Conservation (phyloP, 2,888 invertebrate species). For the Sinohyriopsis cumingii region DNA sequence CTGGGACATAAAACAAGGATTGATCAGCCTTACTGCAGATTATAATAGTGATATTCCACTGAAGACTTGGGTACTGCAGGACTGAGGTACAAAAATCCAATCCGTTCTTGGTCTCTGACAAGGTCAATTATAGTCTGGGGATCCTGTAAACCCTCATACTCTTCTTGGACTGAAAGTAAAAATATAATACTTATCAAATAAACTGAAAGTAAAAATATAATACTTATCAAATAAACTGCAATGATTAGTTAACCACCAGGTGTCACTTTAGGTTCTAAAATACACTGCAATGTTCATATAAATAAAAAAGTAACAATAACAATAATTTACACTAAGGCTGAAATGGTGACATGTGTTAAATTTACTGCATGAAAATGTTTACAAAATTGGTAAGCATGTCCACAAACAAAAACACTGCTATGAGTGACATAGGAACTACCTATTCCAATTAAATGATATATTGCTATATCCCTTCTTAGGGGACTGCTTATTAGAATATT, state of each 20-base stretch:
- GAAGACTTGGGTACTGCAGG: slow-evolving; percentile 71
- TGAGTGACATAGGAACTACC: too few relatives aligned
- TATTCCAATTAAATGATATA: too few relatives aligned
- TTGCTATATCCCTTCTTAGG: too few relatives aligned
- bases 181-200: neutral
- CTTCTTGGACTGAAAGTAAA: slow-evolving; percentile 49
- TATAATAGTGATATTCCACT: slow-evolving; percentile 72
- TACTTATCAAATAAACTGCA: neutral
- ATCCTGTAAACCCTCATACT: slow-evolving; percentile 62
- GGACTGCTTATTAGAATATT: too few relatives aligned
- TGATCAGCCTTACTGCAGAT: slow-evolving; percentile 67
- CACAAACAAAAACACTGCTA: too few relatives aligned
- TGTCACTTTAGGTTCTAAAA: neutral
- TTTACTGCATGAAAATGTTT: too few relatives aligned
- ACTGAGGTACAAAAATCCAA: slow-evolving; percentile 82
- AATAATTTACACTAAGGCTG: neutral
- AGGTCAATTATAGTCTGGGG: slow-evolving; percentile 63
- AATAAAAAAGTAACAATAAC: neutral
- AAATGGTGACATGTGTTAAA: too few relatives aligned
- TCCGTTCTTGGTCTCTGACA: slow-evolving; percentile 54
- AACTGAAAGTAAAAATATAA: slow-evolving; percentile 18
- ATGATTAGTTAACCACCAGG: neutral
- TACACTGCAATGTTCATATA: neutral
- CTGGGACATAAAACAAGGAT: neutral
- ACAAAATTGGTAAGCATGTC: too few relatives aligned